Base-by-base conservation (phyloP, 2,888 invertebrate genomes). In the Trissoscelio sp. region DNA sequence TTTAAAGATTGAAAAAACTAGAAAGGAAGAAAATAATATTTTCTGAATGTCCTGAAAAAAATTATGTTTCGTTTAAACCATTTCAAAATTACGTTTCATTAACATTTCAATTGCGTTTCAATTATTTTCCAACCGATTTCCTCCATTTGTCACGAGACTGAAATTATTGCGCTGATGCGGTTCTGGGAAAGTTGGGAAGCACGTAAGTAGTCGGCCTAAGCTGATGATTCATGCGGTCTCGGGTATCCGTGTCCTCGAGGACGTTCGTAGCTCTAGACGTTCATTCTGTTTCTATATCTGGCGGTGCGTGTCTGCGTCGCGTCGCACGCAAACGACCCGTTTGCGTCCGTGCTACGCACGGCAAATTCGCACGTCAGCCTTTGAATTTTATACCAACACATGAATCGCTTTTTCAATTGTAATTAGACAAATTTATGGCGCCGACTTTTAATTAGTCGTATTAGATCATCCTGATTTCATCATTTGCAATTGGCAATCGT, bases 161-260 rank as follows among this genome's bases (percentile, higher is more conserved):
- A 24, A 24, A 24, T 24, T 24, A 24, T 24, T 24, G 3, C 24
- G 24, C 24, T 6, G 24, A 3, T 24, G 24, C 24, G 24, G 24
- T 3, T 16, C 11, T 44, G 16, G 18, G 16, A 18, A 16, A 44
- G 44, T 18, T 18, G 44, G 44, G 16, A 6, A 44, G 44, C 4
- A 18, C 16, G 44, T 44, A 6, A n/a, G n/a, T n/a, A n/a, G n/a
- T 6, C 2, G 18, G 1, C 18, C 7, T 16, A 18, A 4, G 1
- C 7, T 6, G 44, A 44, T 44, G 44, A 44, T 44, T 44, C 44
- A 44, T 18, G 44, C 39, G 12, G 39, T 39, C 11, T 39, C n/a
- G 3, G 3, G 39, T 39, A 39, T 39, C 39, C 39, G 39, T 14
- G 14, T 39, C 39, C 39, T 39, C 39, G 39, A 39, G 39, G n/a